Evolutionary conservation across 1,140 invertebrate genomes (phyloP), one percentile per base, ranked within the genome.

Genomic region (Trichomalopsis sarcophagae): DNA sequence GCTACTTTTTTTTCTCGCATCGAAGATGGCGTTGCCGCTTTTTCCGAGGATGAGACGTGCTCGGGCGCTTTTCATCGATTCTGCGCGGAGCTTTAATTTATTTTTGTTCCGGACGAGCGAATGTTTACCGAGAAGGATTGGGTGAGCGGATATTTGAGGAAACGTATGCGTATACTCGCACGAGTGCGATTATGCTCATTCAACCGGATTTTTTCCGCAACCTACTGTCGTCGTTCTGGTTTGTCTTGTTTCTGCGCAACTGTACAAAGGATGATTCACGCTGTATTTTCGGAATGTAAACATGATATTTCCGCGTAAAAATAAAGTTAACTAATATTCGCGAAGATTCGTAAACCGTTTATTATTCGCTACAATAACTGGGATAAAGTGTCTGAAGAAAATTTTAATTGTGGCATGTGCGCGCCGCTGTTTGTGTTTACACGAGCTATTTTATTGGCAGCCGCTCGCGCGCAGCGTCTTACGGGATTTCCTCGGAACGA

Each of bases 401-500:
- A 62, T 7, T 62, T 21, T 21, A 62, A 62, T 62, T n/a, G 55
- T 2, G n/a, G 55, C 21, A 62, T n/a, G 69, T 23, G 69, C 27
- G 69, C 47, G 3, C 21, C 44, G 77, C 36, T 79, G 27, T 66
- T 66, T 81, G 9, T 27, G 66, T 81, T 47, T 81, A 21, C 44
- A 73, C 13, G 40, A 1, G 23, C 69, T 23, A 50, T 73, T 50
- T 50, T 30, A 73, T 81, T 73, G 69, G 40, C 69, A 40, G 66
- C 23, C 62, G 79, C 21, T 3, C 21, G 5, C 13, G 44, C 4
- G 50, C 36, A 1, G 21, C 68, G 69, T 81, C 66, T 17, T 81
- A 81, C 80, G 80, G 80, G 80, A 81, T 81, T 73, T 69, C 23
- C 33, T 36, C 40, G 17, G 23, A 47, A 47, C 50, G 21, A 33